A percentile compares a stretch with the other conserved stretches of the same genome.
Conservation (phyloP, 2,113 vertebrate genomes). For the Pachyramphus minor region DNA sequence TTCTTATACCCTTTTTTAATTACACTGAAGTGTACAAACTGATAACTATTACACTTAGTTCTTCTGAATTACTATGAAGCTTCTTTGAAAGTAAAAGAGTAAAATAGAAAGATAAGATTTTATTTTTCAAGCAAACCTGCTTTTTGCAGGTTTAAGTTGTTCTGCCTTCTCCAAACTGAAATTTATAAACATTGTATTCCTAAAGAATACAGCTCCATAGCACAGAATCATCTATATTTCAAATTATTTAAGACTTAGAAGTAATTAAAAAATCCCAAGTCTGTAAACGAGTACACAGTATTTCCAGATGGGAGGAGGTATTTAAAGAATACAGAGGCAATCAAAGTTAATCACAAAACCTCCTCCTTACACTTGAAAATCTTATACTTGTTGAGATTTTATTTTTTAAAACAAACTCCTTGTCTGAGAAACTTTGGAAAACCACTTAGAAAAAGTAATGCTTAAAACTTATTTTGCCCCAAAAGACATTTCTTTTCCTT, state of each 20-base stretch:
- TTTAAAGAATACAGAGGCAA: not conserved
- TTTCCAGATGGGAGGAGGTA: not conserved
- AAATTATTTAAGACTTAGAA: not conserved
- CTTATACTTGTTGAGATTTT: not conserved
- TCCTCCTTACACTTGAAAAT: not conserved
- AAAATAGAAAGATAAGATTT: accelerated
- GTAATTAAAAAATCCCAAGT: not conserved
- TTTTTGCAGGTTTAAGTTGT: not conserved
- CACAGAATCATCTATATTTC: not conserved
- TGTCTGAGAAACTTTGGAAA: not conserved
- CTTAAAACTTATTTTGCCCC: not conserved
- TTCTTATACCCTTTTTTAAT: not conserved
- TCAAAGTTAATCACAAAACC: not conserved
- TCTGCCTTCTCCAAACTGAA: not conserved
- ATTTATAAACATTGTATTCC: not conserved
- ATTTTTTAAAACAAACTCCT: not conserved
- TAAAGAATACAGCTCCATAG: not conserved
- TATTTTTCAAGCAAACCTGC: not conserved
- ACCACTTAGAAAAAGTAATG: not conserved
- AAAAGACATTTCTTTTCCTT: not conserved
- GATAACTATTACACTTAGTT: not conserved
- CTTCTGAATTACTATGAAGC: not conserved
- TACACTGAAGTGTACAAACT: not conserved
- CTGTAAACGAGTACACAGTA: not conserved
- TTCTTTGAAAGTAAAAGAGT: not conserved